Conservation (phyloP, 1,140 invertebrate genomes). For the Macrobrachium nipponense region DNA sequence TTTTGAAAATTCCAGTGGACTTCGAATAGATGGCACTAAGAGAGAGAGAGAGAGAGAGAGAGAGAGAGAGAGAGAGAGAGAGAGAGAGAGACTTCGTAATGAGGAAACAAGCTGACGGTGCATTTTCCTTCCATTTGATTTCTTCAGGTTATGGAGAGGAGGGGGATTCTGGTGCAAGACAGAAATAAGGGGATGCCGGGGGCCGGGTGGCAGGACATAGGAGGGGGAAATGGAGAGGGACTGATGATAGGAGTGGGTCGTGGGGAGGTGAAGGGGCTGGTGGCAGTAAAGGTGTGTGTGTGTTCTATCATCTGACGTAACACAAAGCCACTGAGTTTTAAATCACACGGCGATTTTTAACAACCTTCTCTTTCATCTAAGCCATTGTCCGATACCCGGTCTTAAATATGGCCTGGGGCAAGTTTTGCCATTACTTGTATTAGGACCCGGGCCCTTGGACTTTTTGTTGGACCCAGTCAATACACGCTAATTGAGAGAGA, state of each 20-base stretch:
- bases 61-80: constrained; percentile 16
- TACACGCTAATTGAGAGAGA: constrained; percentile 37
- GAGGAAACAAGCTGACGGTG: background rate
- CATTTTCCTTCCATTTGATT: background rate
- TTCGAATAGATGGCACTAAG: background rate
- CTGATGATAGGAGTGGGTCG: background rate
- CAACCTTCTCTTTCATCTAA: constrained; percentile 34
- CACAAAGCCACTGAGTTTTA: constrained; percentile 16
- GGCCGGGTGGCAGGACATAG: background rate
- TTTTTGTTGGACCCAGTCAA: constrained; percentile 37
- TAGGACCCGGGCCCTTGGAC: constrained; percentile 23
- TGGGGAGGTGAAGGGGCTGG: background rate
- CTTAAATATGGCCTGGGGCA: constrained; percentile 32
- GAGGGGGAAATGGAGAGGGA: background rate
- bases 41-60: constrained; percentile 24
- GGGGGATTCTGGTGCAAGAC: background rate
- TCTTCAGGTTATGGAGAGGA: background rate
- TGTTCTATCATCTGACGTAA: background rate
- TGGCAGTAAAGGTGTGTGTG: background rate
- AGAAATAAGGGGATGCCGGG: background rate
- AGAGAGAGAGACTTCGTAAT: constrained; percentile 11
- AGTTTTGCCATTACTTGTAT: constrained; percentile 39
- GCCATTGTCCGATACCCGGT: constrained; percentile 35
- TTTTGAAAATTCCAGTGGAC: too few species aligned
- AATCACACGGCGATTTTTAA: background rate